Conservation (phyloP, 2,113 vertebrate genomes). For the Calonectris borealis region DNA sequence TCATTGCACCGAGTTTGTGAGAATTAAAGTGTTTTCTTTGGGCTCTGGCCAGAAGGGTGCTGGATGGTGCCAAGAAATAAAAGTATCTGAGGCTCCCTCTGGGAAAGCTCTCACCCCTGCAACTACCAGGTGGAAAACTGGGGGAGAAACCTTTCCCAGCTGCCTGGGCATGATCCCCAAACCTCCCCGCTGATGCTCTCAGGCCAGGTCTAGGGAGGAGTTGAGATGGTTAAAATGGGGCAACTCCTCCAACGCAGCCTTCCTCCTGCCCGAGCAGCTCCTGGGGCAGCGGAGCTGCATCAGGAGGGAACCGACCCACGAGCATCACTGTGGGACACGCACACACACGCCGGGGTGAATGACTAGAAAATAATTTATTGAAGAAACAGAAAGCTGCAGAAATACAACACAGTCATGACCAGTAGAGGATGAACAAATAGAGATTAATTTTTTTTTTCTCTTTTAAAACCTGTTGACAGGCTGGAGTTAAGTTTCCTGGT, state of each 20-base stretch:
- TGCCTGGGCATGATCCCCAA: background rate
- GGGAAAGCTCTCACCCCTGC: background rate
- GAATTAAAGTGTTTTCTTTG: background rate
- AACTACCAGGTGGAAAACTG: background rate
- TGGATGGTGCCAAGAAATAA: background rate
- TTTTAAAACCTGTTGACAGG: slow-evolving; percentile 57
- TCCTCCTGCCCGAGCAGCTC: background rate
- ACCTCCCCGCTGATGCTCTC: background rate
- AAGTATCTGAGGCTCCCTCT: background rate
- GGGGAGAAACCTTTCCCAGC: background rate
- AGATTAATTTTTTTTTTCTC: background rate
- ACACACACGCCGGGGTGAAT: slow-evolving; percentile 12
- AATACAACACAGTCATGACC: slow-evolving; percentile 77
- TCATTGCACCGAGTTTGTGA: background rate
- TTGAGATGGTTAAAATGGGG: background rate
- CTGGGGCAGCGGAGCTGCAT: background rate
- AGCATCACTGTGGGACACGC: background rate
- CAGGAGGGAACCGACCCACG: background rate
- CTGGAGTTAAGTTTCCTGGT: slow-evolving; percentile 38
- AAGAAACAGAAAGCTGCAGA: slow-evolving; percentile 77
- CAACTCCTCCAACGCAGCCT: background rate
- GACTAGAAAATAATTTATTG: slow-evolving; percentile 84
- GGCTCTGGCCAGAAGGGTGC: background rate
- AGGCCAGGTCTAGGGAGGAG: background rate
- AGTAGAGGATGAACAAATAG: slow-evolving; percentile 70